phyloP scores from a whole-genome alignment of 1,140 invertebrate species.

The Conopomorpha cramerella region DNA sequence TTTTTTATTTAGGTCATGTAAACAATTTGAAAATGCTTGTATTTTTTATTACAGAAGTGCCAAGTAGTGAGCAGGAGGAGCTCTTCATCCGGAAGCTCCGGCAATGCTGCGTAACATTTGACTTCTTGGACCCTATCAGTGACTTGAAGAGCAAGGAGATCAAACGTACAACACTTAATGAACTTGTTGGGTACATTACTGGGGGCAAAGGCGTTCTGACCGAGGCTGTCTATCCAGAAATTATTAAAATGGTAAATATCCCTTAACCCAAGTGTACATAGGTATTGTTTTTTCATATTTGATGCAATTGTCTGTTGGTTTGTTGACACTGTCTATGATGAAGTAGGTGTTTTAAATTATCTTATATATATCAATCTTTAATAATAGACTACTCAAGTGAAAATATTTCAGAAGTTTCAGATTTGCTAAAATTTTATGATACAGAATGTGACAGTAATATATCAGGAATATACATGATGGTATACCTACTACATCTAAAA shows the following conservation, averaged over 20 bases:
- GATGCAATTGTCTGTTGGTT: constrained; percentile 5
- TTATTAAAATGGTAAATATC: constrained; percentile 88
- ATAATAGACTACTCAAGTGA: no score
- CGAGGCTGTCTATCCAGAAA: constrained; percentile 96
- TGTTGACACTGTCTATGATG: not conserved
- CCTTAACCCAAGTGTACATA: constrained; percentile 3
- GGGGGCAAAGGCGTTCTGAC: constrained; percentile 93
- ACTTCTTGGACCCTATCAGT: constrained; percentile 98
- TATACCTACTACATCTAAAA: no score
- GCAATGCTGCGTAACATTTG: constrained; percentile 98
- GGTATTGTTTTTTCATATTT: not conserved
- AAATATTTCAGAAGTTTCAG: no score
- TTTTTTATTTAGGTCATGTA: no score
- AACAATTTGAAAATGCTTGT: no score
- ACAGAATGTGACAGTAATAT: no score
- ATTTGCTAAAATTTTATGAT: not conserved
- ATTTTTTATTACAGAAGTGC: constrained; percentile 77
- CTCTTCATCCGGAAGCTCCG: constrained; percentile 96
- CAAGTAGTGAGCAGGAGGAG: constrained; percentile 93
- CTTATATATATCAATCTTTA: no score
- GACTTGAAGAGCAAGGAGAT: constrained; percentile 99
- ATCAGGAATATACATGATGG: no score
- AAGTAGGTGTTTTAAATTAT: no score
- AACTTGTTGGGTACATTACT: constrained; percentile 97
- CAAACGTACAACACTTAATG: constrained; percentile 95